Percentiles rank a stretch among this genome's conserved stretches.
Conservation (phyloP, 2,888 invertebrate genomes). For the Cataglyphis cursor region DNA sequence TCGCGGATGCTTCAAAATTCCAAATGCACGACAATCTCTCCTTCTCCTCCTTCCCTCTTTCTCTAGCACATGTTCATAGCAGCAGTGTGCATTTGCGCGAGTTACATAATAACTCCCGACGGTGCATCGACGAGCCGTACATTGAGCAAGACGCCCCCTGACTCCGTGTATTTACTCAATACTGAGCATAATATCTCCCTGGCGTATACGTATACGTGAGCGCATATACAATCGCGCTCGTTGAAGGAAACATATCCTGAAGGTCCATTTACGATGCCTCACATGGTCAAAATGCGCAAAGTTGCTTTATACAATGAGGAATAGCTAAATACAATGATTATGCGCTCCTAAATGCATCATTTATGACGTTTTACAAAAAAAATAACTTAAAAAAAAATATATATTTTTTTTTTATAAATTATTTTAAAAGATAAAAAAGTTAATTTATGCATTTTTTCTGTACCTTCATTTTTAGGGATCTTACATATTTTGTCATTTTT, state of each 20-base stretch:
- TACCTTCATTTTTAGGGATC: not conserved
- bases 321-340: constrained; percentile 4
- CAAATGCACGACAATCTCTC: constrained; percentile 36
- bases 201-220: constrained; percentile 50
- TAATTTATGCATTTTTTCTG: not conserved
- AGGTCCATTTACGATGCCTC: constrained; percentile 55
- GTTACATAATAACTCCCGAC: constrained; percentile 73
- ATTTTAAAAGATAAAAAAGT: not conserved
- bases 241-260: constrained; percentile 61
- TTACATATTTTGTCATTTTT: not conserved
- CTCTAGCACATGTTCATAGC: not conserved
- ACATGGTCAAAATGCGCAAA: constrained; percentile 32
- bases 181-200: constrained; percentile 61
- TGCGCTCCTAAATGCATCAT: not conserved
- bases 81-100: constrained; percentile 58
- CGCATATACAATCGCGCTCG: constrained; percentile 27
- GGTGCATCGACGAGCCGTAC: constrained; percentile 70
- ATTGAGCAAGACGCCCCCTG: constrained; percentile 64
- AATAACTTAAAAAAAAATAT: not conserved
- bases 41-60: not conserved
- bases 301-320: constrained; percentile 6
- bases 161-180: constrained; percentile 63
- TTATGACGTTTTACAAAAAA: not conserved
- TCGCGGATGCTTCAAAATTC: constrained; percentile 57
- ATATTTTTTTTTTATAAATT: not conserved